phyloP scores from a whole-genome alignment of 2,888 invertebrate species.

The Cremastinae sp. region DNA sequence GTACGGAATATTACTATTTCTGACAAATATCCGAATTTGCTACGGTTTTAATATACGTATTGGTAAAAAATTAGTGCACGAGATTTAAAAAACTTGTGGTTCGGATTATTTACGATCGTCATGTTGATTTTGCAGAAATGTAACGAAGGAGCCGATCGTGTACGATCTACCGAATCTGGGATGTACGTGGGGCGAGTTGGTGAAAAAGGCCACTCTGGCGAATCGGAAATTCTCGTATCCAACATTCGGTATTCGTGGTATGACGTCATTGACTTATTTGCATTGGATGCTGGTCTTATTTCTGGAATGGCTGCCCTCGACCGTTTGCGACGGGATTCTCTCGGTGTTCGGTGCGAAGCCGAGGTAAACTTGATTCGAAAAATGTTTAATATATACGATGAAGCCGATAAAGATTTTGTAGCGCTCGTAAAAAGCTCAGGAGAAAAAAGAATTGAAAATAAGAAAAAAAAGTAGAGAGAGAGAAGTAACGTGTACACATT shows the following conservation, averaged over 20 bases:
- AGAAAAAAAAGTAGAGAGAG: not conserved
- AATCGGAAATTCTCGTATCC: conserved; percentile 72
- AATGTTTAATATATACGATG: not conserved
- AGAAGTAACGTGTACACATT: not conserved
- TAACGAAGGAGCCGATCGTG: conserved; percentile 59
- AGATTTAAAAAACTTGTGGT: no score
- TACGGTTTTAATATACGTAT: no score
- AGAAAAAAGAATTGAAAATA: no score
- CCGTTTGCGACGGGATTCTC: conserved; percentile 70
- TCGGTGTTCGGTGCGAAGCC: conserved; percentile 66
- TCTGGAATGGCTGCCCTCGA: conserved; percentile 74
- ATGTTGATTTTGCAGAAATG: conserved; percentile 53
- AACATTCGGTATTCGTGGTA: conserved; percentile 73
- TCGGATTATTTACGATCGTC: no score
- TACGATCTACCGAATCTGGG: conserved; percentile 70
- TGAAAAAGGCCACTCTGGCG: conserved; percentile 68
- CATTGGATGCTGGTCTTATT: conserved; percentile 71
- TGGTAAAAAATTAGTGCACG: no score
- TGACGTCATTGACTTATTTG: conserved; percentile 67
- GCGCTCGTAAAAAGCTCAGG: conserved; percentile 41
- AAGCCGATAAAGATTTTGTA: conserved; percentile 43
- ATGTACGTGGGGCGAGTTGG: conserved; percentile 73
- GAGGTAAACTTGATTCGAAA: conserved; percentile 65
- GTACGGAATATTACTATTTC: no score
- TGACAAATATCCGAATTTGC: no score